phyloP scores from a whole-genome alignment of 2,888 invertebrate species.

The Choristoneura rosaceana region DNA sequence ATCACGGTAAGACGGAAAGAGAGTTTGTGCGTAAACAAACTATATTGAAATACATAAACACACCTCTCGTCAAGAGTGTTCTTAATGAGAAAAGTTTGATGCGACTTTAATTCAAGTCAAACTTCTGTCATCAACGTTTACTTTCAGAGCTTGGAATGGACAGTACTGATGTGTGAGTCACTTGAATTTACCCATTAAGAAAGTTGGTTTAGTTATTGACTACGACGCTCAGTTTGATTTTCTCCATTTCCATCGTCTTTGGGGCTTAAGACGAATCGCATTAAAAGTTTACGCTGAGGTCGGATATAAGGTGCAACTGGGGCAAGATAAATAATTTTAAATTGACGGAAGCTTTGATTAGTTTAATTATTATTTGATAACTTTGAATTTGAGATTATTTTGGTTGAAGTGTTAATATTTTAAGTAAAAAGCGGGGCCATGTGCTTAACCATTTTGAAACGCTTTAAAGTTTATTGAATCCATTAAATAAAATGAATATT shows the following conservation, averaged over 20 bases:
- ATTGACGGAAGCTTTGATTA: not conserved
- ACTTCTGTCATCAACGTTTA: slow-evolving; percentile 81
- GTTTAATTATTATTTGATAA: not conserved
- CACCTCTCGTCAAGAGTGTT: slow-evolving; percentile 76
- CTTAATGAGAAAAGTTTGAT: slow-evolving; percentile 85
- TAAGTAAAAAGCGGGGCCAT: not conserved
- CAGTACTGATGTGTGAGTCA: slow-evolving; percentile 24
- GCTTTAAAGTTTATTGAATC: not conserved
- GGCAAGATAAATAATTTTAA: slow-evolving; percentile 28
- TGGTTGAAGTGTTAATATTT: not conserved
- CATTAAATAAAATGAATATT: too few relatives aligned
- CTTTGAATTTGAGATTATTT: not conserved
- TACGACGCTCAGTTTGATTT: slow-evolving; percentile 65
- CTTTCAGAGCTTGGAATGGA: slow-evolving; percentile 63
- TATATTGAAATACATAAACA: slow-evolving; percentile 75
- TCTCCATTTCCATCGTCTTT: slow-evolving; percentile 65
- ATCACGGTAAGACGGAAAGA: slow-evolving; percentile 52
- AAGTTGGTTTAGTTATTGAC: slow-evolving; percentile 71
- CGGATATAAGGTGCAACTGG: slow-evolving; percentile 32
- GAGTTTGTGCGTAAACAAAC: slow-evolving; percentile 69
- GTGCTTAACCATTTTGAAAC: not conserved
- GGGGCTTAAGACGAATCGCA: slow-evolving; percentile 71
- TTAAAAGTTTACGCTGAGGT: slow-evolving; percentile 72
- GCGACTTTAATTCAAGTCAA: slow-evolving; percentile 81
- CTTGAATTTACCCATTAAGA: slow-evolving; percentile 44